These are phyloP conservation scores for Misgurnus mizolepis DNA, from an alignment of 2,113 vertebrate species.

Conservation along the genomic window DNA sequence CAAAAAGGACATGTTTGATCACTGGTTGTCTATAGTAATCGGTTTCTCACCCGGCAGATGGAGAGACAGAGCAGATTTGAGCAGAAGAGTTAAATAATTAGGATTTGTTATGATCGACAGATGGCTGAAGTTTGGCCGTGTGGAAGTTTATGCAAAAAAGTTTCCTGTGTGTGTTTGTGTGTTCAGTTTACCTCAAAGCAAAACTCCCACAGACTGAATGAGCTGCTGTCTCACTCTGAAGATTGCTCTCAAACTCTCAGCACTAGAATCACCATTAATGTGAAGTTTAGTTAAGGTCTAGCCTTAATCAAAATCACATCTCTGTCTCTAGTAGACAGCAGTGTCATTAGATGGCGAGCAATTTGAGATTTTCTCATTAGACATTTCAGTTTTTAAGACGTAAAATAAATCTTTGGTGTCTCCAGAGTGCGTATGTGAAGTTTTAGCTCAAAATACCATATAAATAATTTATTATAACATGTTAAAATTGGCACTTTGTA, in stretches of 20 bases:
- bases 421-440: too few relatives aligned
- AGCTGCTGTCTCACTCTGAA: neutral
- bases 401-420: too few relatives aligned
- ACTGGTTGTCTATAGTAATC: conserved; percentile 17
- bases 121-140: conserved; percentile 33
- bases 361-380: too few relatives aligned
- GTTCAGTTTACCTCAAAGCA: conserved; percentile 17
- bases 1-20: conserved; percentile 22
- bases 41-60: conserved; percentile 19
- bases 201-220: conserved; percentile 11
- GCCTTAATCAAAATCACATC: conserved; percentile 18
- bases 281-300: conserved; percentile 26
- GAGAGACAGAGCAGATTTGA: conserved; percentile 7
- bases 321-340: neutral
- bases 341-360: too few relatives aligned
- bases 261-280: conserved; percentile 2
- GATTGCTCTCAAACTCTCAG: conserved; percentile 11
- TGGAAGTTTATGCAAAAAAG: conserved; percentile 26
- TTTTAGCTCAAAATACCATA: too few relatives aligned
- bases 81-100: conserved; percentile 40
- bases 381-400: too few relatives aligned
- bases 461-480: too few relatives aligned
- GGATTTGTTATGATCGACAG: conserved; percentile 44
- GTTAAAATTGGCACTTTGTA: too few relatives aligned
- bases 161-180: conserved; percentile 16